These are phyloP conservation scores for Drosophila eohydei DNA, from an alignment of 2,888 invertebrate species.

Conservation along the genomic window DNA sequence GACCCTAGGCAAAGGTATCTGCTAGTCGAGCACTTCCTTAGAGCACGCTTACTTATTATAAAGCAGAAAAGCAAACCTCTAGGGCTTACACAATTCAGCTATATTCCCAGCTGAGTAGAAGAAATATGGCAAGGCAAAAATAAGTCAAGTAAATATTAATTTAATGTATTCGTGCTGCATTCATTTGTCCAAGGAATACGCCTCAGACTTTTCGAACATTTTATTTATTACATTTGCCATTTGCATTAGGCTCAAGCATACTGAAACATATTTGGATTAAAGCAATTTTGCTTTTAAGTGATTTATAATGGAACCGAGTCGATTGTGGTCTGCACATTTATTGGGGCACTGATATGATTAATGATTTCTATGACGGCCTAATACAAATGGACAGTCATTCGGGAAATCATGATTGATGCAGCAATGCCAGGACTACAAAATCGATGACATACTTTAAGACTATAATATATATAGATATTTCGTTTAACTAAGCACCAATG, in stretches of 20 bases:
- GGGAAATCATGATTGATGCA: constrained; percentile 46
- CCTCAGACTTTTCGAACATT: not conserved
- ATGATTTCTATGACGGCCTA: constrained; percentile 17
- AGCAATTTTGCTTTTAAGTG: constrained; percentile 1
- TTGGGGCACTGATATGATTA: constrained; percentile 30
- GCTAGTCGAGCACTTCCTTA: not conserved
- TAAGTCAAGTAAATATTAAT: not conserved
- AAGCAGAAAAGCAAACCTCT: not conserved
- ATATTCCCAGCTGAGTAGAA: not conserved
- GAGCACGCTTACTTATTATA: not conserved
- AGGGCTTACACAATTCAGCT: not conserved
- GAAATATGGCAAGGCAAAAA: not conserved
- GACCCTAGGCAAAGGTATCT: too few species aligned
- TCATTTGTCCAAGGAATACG: not conserved
- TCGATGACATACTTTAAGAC: constrained; percentile 32
- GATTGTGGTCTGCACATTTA: not conserved
- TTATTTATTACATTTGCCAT: not conserved
- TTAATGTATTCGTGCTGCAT: not conserved
- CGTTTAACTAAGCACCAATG: constrained; percentile 6
- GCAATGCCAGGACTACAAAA: constrained; percentile 15
- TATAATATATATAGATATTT: constrained; percentile 13
- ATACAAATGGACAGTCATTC: constrained; percentile 38
- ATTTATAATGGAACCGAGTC: constrained; percentile 14
- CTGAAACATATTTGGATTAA: not conserved
- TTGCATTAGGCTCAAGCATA: not conserved